Percentiles rank a stretch among this genome's conserved stretches.
These are phyloP conservation scores for Leucophenga montana DNA, from an alignment of 2,888 invertebrate genomes.

Conservation along the genomic window DNA sequence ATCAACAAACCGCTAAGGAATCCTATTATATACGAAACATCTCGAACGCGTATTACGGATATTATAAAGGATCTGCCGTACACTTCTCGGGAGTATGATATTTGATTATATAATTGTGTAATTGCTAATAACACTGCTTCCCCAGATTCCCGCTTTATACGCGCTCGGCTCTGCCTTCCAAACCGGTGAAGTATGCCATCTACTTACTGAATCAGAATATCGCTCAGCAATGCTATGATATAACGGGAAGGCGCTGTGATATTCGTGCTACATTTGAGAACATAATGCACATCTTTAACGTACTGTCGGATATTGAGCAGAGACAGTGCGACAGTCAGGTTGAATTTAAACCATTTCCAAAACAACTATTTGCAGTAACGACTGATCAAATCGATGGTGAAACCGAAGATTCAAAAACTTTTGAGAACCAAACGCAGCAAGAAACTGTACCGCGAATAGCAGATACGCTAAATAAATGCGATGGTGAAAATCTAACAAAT, in stretches of 20 bases:
- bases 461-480: conserved; percentile 27
- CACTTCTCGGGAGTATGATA: conserved; percentile 78
- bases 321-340: conserved; percentile 40
- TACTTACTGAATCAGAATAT: conserved; percentile 95
- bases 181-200: conserved; percentile 85
- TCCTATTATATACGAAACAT: conserved; percentile 85
- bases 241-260: conserved; percentile 62
- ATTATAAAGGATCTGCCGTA: conserved; percentile 82
- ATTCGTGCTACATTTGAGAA: conserved; percentile 68
- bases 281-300: conserved; percentile 64
- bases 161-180: conserved; percentile 68
- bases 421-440: conserved; percentile 29
- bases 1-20: conserved; percentile 90
- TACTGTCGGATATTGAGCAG: conserved; percentile 56
- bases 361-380: background rate
- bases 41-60: conserved; percentile 87
- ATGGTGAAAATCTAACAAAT: conserved; percentile 53
- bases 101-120: background rate
- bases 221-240: conserved; percentile 81
- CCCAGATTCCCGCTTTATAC: conserved; percentile 87
- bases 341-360: background rate
- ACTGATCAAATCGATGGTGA: conserved; percentile 39
- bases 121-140: background rate
- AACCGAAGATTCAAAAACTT: background rate
- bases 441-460: conserved; percentile 2